Evolutionary conservation across 2,888 invertebrate species (phyloP).

Genomic region (Timandra comae): DNA sequence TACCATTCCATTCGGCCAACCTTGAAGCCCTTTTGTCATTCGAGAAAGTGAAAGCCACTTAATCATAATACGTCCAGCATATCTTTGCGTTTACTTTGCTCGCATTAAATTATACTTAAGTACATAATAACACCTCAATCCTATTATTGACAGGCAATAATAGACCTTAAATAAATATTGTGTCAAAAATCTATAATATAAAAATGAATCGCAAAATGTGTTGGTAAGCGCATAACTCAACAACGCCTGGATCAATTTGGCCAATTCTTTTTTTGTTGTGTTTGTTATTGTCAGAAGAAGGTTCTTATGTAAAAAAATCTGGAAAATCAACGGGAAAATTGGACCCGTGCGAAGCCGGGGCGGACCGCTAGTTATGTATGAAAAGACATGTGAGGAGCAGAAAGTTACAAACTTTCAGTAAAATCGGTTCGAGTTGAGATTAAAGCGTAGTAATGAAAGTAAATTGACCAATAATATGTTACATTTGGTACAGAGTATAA

Average conservation of each 20-base stretch:
- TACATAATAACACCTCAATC: slow-evolving; percentile 21
- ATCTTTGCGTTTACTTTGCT: slow-evolving; percentile 38
- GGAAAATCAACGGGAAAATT: no score
- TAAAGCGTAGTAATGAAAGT: slow-evolving; percentile 30
- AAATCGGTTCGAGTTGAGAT: slow-evolving; percentile 18
- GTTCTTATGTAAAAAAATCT: no score
- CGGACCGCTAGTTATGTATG: no score
- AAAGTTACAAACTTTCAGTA: slow-evolving; percentile 16
- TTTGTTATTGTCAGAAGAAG: no score
- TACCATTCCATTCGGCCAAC: slow-evolving; percentile 37
- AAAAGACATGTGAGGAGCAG: no score
- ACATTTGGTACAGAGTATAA: slow-evolving; percentile 29
- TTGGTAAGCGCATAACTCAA: no score
- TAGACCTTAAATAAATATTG: slow-evolving; percentile 33
- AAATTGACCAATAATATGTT: slow-evolving; percentile 30
- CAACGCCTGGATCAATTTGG: no score
- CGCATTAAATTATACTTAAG: slow-evolving; percentile 29
- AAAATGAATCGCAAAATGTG: slow-evolving; percentile 9
- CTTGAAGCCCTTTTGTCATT: slow-evolving; percentile 57
- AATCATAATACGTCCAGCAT: slow-evolving; percentile 28
- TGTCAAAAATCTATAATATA: no score
- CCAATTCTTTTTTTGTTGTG: no score
- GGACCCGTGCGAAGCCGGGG: no score
- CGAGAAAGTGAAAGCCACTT: slow-evolving; percentile 58
- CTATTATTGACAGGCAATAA: slow-evolving; percentile 31